These are phyloP conservation scores for Phalacrocorax aristotelis DNA, from an alignment of 2,113 vertebrate genomes.

Conservation along the genomic window DNA sequence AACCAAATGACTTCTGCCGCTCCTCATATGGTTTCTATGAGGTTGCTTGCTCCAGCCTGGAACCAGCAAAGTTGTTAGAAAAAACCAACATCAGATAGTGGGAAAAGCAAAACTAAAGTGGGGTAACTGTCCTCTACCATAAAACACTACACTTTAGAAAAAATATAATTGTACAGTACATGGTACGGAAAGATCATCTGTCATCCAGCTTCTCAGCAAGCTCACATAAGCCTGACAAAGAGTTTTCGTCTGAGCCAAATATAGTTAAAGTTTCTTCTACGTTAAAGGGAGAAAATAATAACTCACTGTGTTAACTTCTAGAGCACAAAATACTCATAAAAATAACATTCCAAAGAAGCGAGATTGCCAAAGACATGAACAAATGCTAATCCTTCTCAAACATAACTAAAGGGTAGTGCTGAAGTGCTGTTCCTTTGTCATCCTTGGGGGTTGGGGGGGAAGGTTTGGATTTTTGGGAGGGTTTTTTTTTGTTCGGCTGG, in stretches of 20 bases:
- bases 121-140: background rate
- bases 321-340: background rate
- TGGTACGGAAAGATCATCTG: background rate
- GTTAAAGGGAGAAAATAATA: background rate
- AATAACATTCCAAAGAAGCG: background rate
- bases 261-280: background rate
- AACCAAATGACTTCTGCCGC: too few species aligned
- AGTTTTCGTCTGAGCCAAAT: background rate
- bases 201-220: background rate
- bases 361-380: background rate
- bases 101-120: background rate
- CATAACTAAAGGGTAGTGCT: background rate
- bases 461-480: background rate
- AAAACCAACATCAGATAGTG: background rate
- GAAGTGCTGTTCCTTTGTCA: background rate
- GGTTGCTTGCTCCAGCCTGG: background rate
- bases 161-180: background rate
- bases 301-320: background rate
- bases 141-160: background rate
- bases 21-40: too few species aligned
- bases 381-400: background rate
- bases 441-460: background rate
- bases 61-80: background rate
- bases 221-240: background rate
- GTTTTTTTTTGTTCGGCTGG: background rate